Conservation (phyloP, 1,140 invertebrate genomes). For the Ostrea edulis region DNA sequence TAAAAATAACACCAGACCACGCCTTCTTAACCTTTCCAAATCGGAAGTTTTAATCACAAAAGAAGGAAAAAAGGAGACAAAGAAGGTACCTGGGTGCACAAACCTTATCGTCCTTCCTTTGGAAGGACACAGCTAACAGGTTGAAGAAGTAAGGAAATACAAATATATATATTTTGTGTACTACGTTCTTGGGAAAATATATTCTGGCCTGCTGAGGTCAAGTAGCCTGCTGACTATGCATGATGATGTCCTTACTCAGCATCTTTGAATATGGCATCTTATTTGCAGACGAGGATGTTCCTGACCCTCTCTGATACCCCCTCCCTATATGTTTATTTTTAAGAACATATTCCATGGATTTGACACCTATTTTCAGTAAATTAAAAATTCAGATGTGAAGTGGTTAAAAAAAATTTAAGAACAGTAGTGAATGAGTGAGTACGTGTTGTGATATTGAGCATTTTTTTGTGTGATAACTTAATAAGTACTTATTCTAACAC, state of each 20-base stretch:
- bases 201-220: background rate
- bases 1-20: background rate
- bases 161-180: background rate
- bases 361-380: no score
- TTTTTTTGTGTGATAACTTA: no score
- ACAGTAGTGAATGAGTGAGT: no score
- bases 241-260: background rate
- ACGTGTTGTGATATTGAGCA: no score
- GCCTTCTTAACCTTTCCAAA: constrained; percentile 28
- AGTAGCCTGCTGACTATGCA: background rate
- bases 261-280: no score
- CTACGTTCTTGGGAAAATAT: background rate
- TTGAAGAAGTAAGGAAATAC: background rate
- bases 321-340: no score
- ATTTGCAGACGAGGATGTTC: no score
- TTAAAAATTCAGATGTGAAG: no score
- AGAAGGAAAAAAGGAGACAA: background rate
- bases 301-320: no score
- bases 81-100: constrained; percentile 4
- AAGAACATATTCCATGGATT: no score
- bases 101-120: background rate
- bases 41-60: constrained; percentile 10
- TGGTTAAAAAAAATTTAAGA: no score
- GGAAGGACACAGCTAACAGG: background rate
- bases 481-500: no score